Conservation (phyloP, 2,113 vertebrate genomes). For the Prochilodus magdalenae region DNA sequence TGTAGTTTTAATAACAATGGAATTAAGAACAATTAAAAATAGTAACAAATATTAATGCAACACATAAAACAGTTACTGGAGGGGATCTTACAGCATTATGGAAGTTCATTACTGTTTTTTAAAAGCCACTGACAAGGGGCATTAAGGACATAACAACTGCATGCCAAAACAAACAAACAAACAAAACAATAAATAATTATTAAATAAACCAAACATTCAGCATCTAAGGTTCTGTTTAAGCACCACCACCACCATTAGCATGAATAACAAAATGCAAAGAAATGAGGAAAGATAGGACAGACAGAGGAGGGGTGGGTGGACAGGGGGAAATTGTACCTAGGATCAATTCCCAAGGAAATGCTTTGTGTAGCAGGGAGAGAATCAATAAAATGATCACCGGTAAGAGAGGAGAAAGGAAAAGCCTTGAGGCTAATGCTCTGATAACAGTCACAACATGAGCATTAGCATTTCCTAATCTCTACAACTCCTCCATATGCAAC, state of each 20-base stretch:
- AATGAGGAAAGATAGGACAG: slow-evolving; percentile 21
- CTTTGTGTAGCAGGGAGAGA: slow-evolving; percentile 83
- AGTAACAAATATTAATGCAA: slow-evolving; percentile 5
- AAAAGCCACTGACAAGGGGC: slow-evolving; percentile 2
- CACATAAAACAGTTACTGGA: neutral
- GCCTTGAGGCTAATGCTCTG: neutral
- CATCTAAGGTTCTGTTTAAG: slow-evolving; percentile 11
- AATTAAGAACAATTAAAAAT: slow-evolving; percentile 9
- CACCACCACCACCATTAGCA: slow-evolving; percentile 21
- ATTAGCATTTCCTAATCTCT: neutral
- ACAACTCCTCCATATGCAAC: slow-evolving; percentile 11
- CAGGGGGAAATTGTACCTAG: slow-evolving; percentile 85
- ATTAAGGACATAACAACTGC: neutral
- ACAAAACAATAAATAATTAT: neutral
- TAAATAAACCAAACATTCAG: slow-evolving; percentile 65
- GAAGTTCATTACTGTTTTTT: neutral
- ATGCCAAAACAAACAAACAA: slow-evolving; percentile 20
- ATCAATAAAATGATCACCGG: slow-evolving; percentile 68
- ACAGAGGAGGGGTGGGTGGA: slow-evolving; percentile 61
- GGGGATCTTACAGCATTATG: neutral
- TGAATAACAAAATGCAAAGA: slow-evolving; percentile 25
- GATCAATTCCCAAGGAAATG: slow-evolving; percentile 86
- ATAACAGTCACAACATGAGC: slow-evolving; percentile 3
- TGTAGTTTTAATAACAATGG: neutral
- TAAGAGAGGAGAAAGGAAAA: slow-evolving; percentile 56